Evolutionary conservation across 2,888 invertebrate genomes (phyloP).

Genomic region (Eutolmus rufibarbis): DNA sequence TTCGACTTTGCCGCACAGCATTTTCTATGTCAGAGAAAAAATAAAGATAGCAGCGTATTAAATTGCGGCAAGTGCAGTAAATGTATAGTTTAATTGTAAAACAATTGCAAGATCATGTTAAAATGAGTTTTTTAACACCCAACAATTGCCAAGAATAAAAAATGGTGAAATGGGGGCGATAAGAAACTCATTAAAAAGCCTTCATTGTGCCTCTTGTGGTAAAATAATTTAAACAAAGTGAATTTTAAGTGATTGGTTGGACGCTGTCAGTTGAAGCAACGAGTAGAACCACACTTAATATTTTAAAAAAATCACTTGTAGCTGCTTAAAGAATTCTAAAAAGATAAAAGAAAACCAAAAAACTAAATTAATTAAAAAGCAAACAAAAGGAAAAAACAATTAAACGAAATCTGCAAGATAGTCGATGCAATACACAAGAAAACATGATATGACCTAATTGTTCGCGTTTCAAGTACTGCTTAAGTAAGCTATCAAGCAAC

Average conservation of each 20-base stretch:
- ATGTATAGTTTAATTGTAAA: neutral
- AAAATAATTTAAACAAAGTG: constrained; percentile 24
- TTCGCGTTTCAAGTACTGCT: constrained; percentile 37
- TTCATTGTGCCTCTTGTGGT: constrained; percentile 48
- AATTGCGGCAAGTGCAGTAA: neutral
- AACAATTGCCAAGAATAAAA: neutral
- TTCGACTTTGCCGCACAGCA: constrained; percentile 7
- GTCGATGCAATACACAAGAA: constrained; percentile 4
- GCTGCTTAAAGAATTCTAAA: neutral
- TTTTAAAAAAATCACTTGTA: neutral
- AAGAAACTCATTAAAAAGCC: constrained; percentile 45
- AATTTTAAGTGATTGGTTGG: neutral
- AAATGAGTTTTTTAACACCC: constrained; percentile 39
- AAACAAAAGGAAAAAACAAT: neutral
- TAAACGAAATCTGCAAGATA: neutral
- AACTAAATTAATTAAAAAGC: neutral
- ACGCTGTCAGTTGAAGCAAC: neutral
- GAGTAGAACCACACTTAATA: constrained; percentile 10
- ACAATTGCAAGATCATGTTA: constrained; percentile 12
- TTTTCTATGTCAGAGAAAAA: neutral
- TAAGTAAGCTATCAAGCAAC: constrained; percentile 37
- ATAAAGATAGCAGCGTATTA: neutral
- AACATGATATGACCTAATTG: constrained; percentile 31
- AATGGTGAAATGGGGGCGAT: constrained; percentile 18
- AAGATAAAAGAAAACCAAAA: neutral